These are phyloP conservation scores for Haplochromis burtoni DNA, from an alignment of 2,113 vertebrate species.

Conservation along the genomic window DNA sequence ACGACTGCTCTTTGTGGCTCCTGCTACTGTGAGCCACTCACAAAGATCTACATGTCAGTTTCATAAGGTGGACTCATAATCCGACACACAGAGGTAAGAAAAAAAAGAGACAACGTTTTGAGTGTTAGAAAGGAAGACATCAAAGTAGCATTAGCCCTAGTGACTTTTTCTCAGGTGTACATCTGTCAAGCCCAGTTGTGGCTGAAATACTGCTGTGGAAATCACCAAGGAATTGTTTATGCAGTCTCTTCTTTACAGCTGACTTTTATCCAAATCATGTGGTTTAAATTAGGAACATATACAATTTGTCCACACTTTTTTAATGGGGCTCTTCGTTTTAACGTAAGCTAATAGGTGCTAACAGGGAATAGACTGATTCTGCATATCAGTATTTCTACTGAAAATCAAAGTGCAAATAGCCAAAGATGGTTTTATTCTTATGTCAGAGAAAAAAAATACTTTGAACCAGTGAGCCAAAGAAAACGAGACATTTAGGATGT, in stretches of 20 bases:
- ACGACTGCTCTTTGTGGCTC: constrained; percentile 38
- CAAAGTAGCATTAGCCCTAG: constrained; percentile 48
- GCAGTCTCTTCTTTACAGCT: not conserved
- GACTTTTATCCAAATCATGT: not conserved
- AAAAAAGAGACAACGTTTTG: not conserved
- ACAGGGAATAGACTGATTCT: not conserved
- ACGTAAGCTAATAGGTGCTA: not conserved
- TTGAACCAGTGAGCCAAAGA: not conserved
- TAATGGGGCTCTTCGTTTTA: not conserved
- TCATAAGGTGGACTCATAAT: constrained; percentile 42
- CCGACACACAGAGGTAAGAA: not conserved
- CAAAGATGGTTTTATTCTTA: not conserved
- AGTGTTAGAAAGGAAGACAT: constrained; percentile 44
- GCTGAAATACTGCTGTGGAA: not conserved
- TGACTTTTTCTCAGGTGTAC: constrained; percentile 24
- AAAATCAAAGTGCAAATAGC: not conserved
- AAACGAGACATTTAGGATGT: constrained; percentile 38
- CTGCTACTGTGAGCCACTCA: constrained; percentile 37
- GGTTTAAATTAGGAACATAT: not conserved
- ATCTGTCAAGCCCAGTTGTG: constrained; percentile 32
- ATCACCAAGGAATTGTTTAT: constrained; percentile 28
- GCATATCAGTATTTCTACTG: not conserved
- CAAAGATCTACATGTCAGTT: constrained; percentile 39
- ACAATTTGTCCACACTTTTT: not conserved
- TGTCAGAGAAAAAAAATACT: not conserved